Evolutionary conservation across 2,797 vertebrate species (phyloP), one percentile per base, ranked within the genome.

Genomic region (Pogoniulus pusillus): DNA sequence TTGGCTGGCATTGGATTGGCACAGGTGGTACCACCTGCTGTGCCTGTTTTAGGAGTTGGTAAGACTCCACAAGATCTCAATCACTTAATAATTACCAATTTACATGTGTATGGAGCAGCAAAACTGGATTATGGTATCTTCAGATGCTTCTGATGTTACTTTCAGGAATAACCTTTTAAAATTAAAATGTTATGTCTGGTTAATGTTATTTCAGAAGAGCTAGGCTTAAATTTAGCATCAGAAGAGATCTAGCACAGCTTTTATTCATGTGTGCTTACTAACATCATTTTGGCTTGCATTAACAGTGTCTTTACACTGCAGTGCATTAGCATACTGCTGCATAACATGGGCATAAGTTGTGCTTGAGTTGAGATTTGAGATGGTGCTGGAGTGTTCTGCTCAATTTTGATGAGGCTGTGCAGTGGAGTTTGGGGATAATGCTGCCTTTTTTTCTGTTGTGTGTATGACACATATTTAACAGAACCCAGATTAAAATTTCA

Each of bases 11-110:
- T 63, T 85, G 69, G 70, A 37, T 41, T 89, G 79, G 77, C 91
- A 64, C 87, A 96, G 82, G 85, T 93, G 93, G 90, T n/a, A 7
- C 91, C 95, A 94, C 62, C 94, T 97, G 95, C 93, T 90, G 0
- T 62, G 87, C 39, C 77, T 92, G 57, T 66, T 90, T 63, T 78
- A n/a, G 76, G 79, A 89, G 49, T 63, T 89, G 89, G 37, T 92
- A 41, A 78, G 68, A 9, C 26, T 89, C 30, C 87, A 75, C 66
- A 37, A 69, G 13, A 69, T 83, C 60, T 83, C 51, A 30, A 0
- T 69, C 71, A 78, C 49, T 87, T 81, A 37, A 45, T 87, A 88
- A 49, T 87, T 85, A 71, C 49, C n/a, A 69, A 39, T 2, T 22
- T 91, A 75, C 54, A 94, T 90, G 37, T 74, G 34, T 39, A 16